Conservation (phyloP, 2,113 vertebrate genomes). For the Otocyon megalotis region DNA sequence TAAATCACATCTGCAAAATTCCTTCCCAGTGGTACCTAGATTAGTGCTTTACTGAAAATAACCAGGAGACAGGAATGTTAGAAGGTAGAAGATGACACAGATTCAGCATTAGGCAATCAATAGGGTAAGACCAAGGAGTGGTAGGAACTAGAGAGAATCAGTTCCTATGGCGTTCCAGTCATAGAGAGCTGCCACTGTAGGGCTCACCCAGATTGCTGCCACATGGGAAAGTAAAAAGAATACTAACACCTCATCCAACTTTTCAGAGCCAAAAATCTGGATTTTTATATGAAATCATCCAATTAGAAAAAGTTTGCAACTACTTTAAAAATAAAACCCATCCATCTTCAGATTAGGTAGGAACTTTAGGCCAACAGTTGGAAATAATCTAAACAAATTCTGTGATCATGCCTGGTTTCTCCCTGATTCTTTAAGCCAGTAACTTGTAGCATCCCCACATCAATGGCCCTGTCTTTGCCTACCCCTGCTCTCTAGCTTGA, state of each 20-base stretch:
- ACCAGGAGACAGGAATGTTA: background rate
- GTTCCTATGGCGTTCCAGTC: background rate
- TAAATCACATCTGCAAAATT: background rate
- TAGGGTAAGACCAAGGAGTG: background rate
- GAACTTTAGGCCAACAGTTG: background rate
- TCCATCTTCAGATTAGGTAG: background rate
- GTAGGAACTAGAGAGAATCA: background rate
- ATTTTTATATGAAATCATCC: slow-evolving; percentile 6
- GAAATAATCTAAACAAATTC: background rate
- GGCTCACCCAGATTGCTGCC: background rate
- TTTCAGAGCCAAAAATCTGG: background rate
- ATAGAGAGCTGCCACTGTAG: accelerated
- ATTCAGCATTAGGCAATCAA: background rate
- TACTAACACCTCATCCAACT: background rate
- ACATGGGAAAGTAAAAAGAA: background rate
- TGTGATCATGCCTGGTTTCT: background rate
- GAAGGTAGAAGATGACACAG: background rate
- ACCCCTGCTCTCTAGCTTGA: background rate
- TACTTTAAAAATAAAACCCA: slow-evolving; percentile 44
- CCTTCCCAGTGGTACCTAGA: background rate
- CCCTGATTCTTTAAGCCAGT: background rate
- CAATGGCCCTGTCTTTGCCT: background rate
- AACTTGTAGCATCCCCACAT: background rate
- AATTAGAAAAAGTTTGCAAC: background rate
- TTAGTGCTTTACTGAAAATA: background rate